These are phyloP conservation scores for Rostratula benghalensis DNA, from an alignment of 2,113 vertebrate species.

Conservation along the genomic window DNA sequence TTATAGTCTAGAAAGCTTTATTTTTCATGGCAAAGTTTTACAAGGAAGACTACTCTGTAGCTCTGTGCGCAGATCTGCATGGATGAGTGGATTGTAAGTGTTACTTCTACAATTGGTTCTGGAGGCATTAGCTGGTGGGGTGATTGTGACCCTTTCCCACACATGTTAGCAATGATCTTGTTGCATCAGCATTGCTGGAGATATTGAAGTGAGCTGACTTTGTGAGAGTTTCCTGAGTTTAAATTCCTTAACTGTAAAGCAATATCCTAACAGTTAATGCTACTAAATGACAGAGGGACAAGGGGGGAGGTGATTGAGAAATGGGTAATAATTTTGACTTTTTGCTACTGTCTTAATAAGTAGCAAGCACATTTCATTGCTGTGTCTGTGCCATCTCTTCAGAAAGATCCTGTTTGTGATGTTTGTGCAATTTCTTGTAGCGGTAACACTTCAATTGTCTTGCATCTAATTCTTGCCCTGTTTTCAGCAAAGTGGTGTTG, in stretches of 20 bases:
- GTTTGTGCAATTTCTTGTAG: background rate
- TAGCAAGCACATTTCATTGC: background rate
- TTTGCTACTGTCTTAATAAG: background rate
- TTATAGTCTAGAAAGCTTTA: background rate
- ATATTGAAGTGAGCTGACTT: slow-evolving; percentile 46
- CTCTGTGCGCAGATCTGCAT: background rate
- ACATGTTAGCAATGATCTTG: slow-evolving; percentile 37
- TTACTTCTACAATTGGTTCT: slow-evolving; percentile 58
- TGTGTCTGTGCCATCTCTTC: background rate
- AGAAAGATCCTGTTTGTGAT: background rate
- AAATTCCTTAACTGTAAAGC: slow-evolving; percentile 62
- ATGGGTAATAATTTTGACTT: background rate
- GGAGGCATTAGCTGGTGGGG: slow-evolving; percentile 40
- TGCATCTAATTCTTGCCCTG: background rate
- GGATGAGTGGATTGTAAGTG: slow-evolving; percentile 43
- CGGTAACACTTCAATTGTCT: background rate
- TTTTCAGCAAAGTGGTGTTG: background rate
- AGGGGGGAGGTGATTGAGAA: background rate
- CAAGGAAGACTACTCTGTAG: background rate
- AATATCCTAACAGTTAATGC: slow-evolving; percentile 42
- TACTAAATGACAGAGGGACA: background rate
- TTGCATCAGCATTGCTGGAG: slow-evolving; percentile 50
- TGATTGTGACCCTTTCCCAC: slow-evolving; percentile 49
- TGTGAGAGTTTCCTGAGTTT: slow-evolving; percentile 35
- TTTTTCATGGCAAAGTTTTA: background rate